Evolutionary conservation across 37 sponge, comb jelly and placozoan species (phyloP), one percentile per base, ranked within the genome.

Genomic region (Geodia barretti): DNA sequence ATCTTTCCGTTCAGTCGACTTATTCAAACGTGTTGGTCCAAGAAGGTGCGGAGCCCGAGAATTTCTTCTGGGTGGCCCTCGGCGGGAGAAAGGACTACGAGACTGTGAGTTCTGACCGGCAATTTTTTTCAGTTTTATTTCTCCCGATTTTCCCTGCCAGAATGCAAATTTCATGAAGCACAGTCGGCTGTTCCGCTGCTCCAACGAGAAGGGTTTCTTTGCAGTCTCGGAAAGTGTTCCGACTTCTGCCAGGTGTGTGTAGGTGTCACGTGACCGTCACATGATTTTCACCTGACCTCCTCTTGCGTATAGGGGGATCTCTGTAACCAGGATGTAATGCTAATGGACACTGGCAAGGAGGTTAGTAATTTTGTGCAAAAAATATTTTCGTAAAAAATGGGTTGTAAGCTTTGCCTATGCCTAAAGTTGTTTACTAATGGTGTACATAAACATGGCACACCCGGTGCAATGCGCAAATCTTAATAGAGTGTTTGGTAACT

Each of bases 11-110:
- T 14, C 69, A 88, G 88, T 85, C 84, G n/a, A 83, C 71, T 61
- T 96, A 88, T 60, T 90, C 97, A 35, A 93, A 92, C 61, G 91
- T 90, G 73, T 69, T 84, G 24, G 67, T 96, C 38, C 24, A 72
- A 7, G 97, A 96, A 72, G 97, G 97, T 34, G 54, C 75, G 34
- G 97, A 96, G 58, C 97, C 97, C 23, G 93, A 92, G 84, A 96
- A 96, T 76, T 95, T 95, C 87, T 98, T 98, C 88, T 98, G 98
- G 98, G 93, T 91, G 11, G 98, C 95, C 7, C 86, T 98, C 37
- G 96, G 96, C 23, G 96, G 96, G 39, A 82, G 70, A 41, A 62
- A 62, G 30, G 43, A 47, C 1, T 88, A 88, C 61, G 88, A 88
- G 26, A 76, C 43, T 11, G 88, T 81, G 47, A 81, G 62, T 38